phyloP scores from a whole-genome alignment of 2,113 vertebrate species.

The Synchiropus splendidus region DNA sequence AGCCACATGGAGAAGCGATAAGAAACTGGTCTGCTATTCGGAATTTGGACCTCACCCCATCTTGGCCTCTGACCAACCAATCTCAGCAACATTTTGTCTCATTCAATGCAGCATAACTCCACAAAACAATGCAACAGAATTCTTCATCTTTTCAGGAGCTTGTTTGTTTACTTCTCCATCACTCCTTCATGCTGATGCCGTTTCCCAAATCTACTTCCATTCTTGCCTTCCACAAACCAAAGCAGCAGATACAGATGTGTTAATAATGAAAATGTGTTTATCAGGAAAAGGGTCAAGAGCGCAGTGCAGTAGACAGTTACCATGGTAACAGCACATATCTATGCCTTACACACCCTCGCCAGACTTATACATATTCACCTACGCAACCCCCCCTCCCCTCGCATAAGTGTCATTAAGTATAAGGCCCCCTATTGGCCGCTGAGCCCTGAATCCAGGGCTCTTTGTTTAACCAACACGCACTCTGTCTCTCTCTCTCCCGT shows the following conservation, averaged over 20 bases:
- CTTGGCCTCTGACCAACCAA: too few relatives aligned
- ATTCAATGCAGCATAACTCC: too few relatives aligned
- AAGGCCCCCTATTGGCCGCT: slow-evolving; percentile 34
- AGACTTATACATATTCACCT: slow-evolving; percentile 2
- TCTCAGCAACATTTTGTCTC: too few relatives aligned
- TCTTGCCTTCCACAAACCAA: not conserved
- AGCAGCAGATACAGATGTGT: slow-evolving; percentile 1
- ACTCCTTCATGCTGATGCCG: too few relatives aligned
- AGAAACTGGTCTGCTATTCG: too few relatives aligned
- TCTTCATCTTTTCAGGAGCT: too few relatives aligned
- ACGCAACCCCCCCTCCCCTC: slow-evolving; percentile 10
- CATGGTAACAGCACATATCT: slow-evolving; percentile 49
- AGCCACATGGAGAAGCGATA: too few relatives aligned
- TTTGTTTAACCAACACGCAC: slow-evolving; percentile 36
- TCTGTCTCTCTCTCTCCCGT: slow-evolving; percentile 4
- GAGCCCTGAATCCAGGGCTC: slow-evolving; percentile 12
- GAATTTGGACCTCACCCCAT: too few relatives aligned
- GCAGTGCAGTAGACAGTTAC: slow-evolving; percentile 28
- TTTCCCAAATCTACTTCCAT: not conserved
- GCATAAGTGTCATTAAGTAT: slow-evolving; percentile 41
- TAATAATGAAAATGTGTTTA: slow-evolving; percentile 42
- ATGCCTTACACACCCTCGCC: slow-evolving; percentile 19
- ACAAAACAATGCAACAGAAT: too few relatives aligned
- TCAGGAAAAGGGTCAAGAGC: slow-evolving; percentile 37
- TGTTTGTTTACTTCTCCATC: too few relatives aligned